These are phyloP conservation scores for Plectus sambesii DNA, from an alignment of 1,140 invertebrate genomes.

Conservation along the genomic window DNA sequence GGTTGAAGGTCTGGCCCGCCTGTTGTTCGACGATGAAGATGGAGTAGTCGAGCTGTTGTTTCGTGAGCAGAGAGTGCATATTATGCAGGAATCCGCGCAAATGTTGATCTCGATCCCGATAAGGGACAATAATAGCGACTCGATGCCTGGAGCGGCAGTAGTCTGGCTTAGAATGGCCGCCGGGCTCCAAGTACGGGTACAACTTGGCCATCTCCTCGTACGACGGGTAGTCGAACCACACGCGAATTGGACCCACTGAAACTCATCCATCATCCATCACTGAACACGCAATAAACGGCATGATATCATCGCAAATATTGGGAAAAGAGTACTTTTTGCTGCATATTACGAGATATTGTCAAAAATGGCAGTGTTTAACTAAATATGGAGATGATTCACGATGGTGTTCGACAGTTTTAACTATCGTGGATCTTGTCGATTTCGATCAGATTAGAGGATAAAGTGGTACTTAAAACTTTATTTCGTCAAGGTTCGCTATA, in stretches of 20 bases:
- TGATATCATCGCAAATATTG: no score
- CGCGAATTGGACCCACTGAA: constrained; percentile 28
- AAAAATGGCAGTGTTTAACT: no score
- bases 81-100: constrained; percentile 42
- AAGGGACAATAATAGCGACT: constrained; percentile 39
- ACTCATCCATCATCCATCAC: no score
- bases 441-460: no score
- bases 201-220: constrained; percentile 27
- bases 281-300: no score
- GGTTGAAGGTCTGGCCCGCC: constrained; percentile 60
- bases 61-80: constrained; percentile 35
- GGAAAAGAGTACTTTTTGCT: no score
- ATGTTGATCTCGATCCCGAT: constrained; percentile 33
- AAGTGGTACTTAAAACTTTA: no score
- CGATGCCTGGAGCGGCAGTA: constrained; percentile 32
- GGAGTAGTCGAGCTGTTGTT: constrained; percentile 64
- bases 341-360: no score
- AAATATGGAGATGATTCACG: no score
- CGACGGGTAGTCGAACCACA: constrained; percentile 36
- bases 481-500: no score
- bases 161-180: constrained; percentile 35
- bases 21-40: constrained; percentile 80
- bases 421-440: no score
- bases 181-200: constrained; percentile 34
- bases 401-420: no score